A percentile compares a stretch with the other conserved stretches of the same genome.
These are phyloP conservation scores for Troides helena DNA, from an alignment of 2,888 invertebrate genomes.

Conservation along the genomic window DNA sequence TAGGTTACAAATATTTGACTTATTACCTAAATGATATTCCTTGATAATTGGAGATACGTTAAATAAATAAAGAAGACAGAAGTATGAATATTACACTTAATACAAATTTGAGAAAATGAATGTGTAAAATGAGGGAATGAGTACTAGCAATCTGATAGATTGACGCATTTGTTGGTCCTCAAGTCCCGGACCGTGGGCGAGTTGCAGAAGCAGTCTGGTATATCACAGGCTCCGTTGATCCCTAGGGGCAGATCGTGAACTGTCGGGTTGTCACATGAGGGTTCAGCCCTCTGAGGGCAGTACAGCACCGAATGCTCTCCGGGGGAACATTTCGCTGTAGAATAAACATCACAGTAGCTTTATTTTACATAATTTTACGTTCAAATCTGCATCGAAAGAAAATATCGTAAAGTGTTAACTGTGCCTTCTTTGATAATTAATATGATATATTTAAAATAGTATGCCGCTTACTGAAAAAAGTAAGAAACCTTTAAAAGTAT, in stretches of 20 bases:
- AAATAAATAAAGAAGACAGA: too few relatives aligned
- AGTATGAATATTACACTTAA: too few relatives aligned
- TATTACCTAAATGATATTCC: too few relatives aligned
- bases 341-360: conserved; percentile 2
- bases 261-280: conserved; percentile 52
- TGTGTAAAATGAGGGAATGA: background rate
- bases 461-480: too few relatives aligned
- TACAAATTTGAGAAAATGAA: background rate
- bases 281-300: conserved; percentile 55
- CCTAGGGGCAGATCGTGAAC: conserved; percentile 40
- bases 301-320: conserved; percentile 63
- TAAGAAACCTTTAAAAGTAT: too few relatives aligned
- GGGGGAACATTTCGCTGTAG: conserved; percentile 48
- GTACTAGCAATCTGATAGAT: conserved; percentile 39
- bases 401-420: too few relatives aligned
- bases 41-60: too few relatives aligned
- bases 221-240: conserved; percentile 40
- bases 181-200: conserved; percentile 50
- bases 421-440: too few relatives aligned
- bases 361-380: too few relatives aligned
- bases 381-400: too few relatives aligned
- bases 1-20: too few relatives aligned
- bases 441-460: too few relatives aligned
- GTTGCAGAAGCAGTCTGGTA: conserved; percentile 61
- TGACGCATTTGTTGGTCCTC: conserved; percentile 50